phyloP scores from a whole-genome alignment of 2,888 invertebrate genomes.

The Luperina nickerlii region DNA sequence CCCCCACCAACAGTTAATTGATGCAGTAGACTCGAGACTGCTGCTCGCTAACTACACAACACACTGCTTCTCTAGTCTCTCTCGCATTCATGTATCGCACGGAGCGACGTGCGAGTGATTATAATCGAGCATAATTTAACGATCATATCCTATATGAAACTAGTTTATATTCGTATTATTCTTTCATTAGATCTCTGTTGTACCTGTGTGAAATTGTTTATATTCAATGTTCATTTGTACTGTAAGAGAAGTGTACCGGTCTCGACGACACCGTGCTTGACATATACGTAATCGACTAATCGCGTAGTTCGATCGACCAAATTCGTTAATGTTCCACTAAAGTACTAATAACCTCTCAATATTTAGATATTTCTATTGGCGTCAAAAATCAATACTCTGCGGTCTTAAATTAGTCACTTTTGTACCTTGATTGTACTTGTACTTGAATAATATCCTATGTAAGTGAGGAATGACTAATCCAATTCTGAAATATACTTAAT shows the following conservation, averaged over 20 bases:
- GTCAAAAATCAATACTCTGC: slow-evolving; percentile 87
- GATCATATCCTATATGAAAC: slow-evolving; percentile 88
- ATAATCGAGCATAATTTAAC: slow-evolving; percentile 89
- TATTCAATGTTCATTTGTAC: slow-evolving; percentile 86
- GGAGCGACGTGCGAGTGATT: slow-evolving; percentile 79
- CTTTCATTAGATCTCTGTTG: slow-evolving; percentile 90
- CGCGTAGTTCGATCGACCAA: slow-evolving; percentile 85
- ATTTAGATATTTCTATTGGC: slow-evolving; percentile 82
- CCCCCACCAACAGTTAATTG: slow-evolving; percentile 88
- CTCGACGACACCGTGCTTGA: slow-evolving; percentile 81
- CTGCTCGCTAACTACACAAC: slow-evolving; percentile 84
- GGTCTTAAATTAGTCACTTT: slow-evolving; percentile 89
- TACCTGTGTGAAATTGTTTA: slow-evolving; percentile 89
- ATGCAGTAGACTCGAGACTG: slow-evolving; percentile 88
- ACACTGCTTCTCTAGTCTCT: slow-evolving; percentile 89
- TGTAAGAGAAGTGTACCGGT: slow-evolving; percentile 83
- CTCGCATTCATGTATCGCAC: slow-evolving; percentile 86
- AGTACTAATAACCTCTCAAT: slow-evolving; percentile 80
- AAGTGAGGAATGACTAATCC: slow-evolving; percentile 88
- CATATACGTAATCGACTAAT: slow-evolving; percentile 78
- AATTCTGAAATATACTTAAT: slow-evolving; percentile 91
- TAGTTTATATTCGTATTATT: slow-evolving; percentile 90
- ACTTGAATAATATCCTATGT: slow-evolving; percentile 87
- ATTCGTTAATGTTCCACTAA: slow-evolving; percentile 81
- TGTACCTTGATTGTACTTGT: slow-evolving; percentile 89